Percentiles rank a stretch among this genome's conserved stretches.
Conservation (phyloP, 2,888 invertebrate genomes). For the Entomobrya multifasciata region DNA sequence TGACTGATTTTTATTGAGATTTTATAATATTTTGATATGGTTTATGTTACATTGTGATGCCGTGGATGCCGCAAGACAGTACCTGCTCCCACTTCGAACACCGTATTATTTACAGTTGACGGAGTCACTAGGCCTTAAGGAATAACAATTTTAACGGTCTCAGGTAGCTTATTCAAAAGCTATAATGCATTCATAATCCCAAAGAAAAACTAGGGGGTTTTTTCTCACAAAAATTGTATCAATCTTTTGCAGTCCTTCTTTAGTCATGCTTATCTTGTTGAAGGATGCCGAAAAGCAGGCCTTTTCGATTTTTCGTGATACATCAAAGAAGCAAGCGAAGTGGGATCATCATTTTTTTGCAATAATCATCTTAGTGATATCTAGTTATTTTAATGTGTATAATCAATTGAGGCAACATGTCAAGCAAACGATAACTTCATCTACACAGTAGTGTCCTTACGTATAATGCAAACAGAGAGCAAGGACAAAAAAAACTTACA, state of each 20-base stretch:
- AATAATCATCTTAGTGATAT: conserved; percentile 54
- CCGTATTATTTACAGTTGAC: conserved; percentile 79
- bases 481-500: background rate
- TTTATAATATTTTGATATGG: background rate
- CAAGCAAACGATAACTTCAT: conserved; percentile 1
- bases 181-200: background rate
- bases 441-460: conserved; percentile 27
- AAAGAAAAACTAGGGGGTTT: too few relatives aligned
- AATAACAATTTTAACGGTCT: conserved; percentile 67
- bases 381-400: conserved; percentile 18
- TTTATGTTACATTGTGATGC: conserved; percentile 80
- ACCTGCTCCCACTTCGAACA: conserved; percentile 78
- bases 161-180: conserved; percentile 36
- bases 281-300: conserved; percentile 65
- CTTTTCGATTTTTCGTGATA: conserved; percentile 70
- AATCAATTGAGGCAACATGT: conserved; percentile 1
- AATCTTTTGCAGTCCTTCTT: conserved; percentile 25
- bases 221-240: too few relatives aligned
- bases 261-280: conserved; percentile 13
- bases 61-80: conserved; percentile 80
- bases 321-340: background rate
- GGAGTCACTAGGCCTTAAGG: conserved; percentile 78
- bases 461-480: conserved; percentile 3
- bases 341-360: conserved; percentile 65
- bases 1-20: conserved; percentile 2